Base-by-base conservation (phyloP, 2,888 invertebrate genomes). In the Drosophila barbarae region DNA sequence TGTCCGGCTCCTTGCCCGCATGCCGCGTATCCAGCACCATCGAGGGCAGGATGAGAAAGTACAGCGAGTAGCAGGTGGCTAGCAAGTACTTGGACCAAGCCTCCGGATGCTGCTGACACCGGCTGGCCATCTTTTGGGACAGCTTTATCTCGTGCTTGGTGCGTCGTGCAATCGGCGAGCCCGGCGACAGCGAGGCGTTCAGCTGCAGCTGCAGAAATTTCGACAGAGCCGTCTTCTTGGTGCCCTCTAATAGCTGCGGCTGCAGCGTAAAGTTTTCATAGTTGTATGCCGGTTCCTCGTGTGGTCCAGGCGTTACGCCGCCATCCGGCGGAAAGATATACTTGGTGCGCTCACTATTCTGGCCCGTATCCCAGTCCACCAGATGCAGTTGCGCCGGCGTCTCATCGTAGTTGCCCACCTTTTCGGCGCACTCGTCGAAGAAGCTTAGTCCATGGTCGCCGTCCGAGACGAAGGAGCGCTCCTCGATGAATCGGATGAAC, bases 401-500 rank as follows among this genome's bases (percentile, higher is more conserved):
- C 76, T 93, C 93, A 72, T 91, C 91, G 66, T 89, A 85, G 12
- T 89, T 89, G 63, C 90, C 90, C 38, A 94, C 91, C 87, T 95
- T 93, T 86, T 98, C 98, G 8, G 96, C 94, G 88, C 98, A 99
- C 87, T 99, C 98, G 89, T 99, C 99, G 87, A 99, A 99, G 90
- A 97, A 97, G 13, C 96, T 96, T 60, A 99, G 91, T 47, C 97
- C 96, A 67, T 97, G 96, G 90, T 99, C 98, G 83, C 96, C 96
- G 87, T 98, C 98, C n/a, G 98, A 97, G 0, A 98, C 97, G 90
- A 99, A 99, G 76, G 98, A 98, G 21, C 99, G 92, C 89, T 99
- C 99, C 90, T 99, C 99, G 71, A 99, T 98, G 90, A 99, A 99
- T 53, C 98, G 93, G 74, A 96, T 97, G 90, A 98, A 99, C 95